Evolutionary conservation across 2,888 invertebrate genomes (phyloP), one percentile per base, ranked within the genome.

Genomic region (Ophion ventricosus): DNA sequence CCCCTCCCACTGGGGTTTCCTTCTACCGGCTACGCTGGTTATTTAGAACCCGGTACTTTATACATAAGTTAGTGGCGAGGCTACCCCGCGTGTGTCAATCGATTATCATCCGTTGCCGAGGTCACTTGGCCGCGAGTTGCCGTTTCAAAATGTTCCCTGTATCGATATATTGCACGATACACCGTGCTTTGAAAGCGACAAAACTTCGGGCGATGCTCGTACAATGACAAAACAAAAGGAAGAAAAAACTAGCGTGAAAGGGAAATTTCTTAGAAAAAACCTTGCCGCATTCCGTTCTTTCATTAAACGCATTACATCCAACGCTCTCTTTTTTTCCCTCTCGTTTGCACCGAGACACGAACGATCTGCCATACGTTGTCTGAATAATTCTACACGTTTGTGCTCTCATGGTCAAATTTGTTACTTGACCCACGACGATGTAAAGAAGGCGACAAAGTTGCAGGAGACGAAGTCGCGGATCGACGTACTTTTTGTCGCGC

Each of bases 41-140:
- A 84, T 84, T 84, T 84, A 84, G 84, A 84, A 84, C 84, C 82
- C 79, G 75, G 84, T 84, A 84, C 78, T 75, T 84, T 84, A 84
- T 84, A 84, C 84, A 84, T 84, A 84, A 84, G 84, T 84, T 84
- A 84, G 84, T 79, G 70, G 43, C 79, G 75, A 84, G 82, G 81
- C 81, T 84, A 82, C 84, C 81, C 79, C 84, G 84, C 84, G 84
- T 84, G 84, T 84, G 81, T 70, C 84, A 84, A 84, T 84, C 84
- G 84, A 84, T 84, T 84, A 84, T 84, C 81, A 84, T 84, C 84
- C 84, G 82, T 82, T 84, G 25, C 64, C 84, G 81, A 84, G 84
- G 84, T 84, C 78, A 84, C 75, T 72, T 79, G 78, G 81, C 79
- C 81, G 74, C 26, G 26, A 57, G 67, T 61, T 59, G 69, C 59